Base-by-base conservation (phyloP, 2,797 vertebrate species). In the Galagoides demidoff region DNA sequence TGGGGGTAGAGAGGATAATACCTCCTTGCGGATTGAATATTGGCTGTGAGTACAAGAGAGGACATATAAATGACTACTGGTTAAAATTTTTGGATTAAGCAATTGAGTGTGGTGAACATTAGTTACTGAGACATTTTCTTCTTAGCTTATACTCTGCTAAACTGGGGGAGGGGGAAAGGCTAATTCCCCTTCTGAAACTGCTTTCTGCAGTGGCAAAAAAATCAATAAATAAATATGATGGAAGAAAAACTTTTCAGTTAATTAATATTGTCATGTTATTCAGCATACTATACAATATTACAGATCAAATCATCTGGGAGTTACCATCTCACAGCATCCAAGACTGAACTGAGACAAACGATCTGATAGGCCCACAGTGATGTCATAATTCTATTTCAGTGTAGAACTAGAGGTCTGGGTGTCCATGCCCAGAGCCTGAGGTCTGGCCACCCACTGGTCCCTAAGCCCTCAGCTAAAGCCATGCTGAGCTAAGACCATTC, bases 401-500 rank as follows among this genome's bases (percentile, higher is more conserved):
- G 23, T 23, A 73, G 78, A 94, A 34, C 45, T 91, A 14, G 29
- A 85, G 55, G 70, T 68, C 61, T 93, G 83, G 37, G 16, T 82
- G 63, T 74, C 2, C 0, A 25, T 93, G 89, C 81, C 94, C 89
- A 95, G 78, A 93, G 85, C 64, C 45, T 97, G 96, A 98, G 96
- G 94, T 97, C 96, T 97, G 93, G 59, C 82, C 43, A 71, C 91
- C 73, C 90, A 90, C 95, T 70, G 45, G 77, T 87, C 73, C 25
- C 76, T 87, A 66, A 39, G 45, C 37, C 90, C 66, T 94, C 49
- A 55, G 89, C 61, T 78, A 63, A 31, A 90, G 5, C 70, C 81
- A 8, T 77, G 73, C 77, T 90, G 59, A 85, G 77, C 31, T 1
- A 20, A 95, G 74, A 85, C 89, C 31, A 31, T 39, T 85, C 93